phyloP scores from a whole-genome alignment of 1,140 invertebrate genomes.

The Drosophila persimilis region DNA sequence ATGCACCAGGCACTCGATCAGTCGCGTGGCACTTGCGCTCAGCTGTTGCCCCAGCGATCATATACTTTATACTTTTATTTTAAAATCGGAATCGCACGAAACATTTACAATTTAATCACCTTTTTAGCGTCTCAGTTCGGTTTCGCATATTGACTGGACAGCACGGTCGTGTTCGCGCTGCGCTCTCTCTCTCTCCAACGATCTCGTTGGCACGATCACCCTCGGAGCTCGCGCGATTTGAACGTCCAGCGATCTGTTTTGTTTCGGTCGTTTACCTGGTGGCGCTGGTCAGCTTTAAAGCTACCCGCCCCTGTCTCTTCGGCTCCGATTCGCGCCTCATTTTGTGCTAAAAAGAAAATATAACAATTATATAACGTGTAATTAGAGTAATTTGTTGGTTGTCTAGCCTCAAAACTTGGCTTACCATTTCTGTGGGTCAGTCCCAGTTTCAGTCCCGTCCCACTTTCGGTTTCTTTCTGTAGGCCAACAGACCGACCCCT shows the following conservation, averaged over 20 bases:
- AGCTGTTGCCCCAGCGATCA: no score
- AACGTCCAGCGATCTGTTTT: slow-evolving; percentile 20
- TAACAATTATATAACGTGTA: slow-evolving; percentile 73
- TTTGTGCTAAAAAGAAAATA: slow-evolving; percentile 44
- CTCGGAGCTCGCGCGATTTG: slow-evolving; percentile 16
- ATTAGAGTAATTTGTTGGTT: slow-evolving; percentile 59
- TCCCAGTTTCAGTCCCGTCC: slow-evolving; percentile 5
- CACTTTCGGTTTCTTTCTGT: slow-evolving; percentile 57
- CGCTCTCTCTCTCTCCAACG: slow-evolving; percentile 14
- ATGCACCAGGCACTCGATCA: no score
- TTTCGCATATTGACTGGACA: slow-evolving; percentile 67
- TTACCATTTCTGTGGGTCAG: slow-evolving; percentile 50
- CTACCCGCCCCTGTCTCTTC: slow-evolving; percentile 2
- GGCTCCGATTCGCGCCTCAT: slow-evolving; percentile 23
- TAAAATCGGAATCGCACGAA: slow-evolving; percentile 57
- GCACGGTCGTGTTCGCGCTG: slow-evolving; percentile 58
- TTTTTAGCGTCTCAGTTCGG: slow-evolving; percentile 66
- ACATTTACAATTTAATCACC: slow-evolving; percentile 71
- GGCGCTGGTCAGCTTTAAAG: slow-evolving; percentile 39
- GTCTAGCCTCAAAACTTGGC: slow-evolving; percentile 47
- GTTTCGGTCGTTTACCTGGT: slow-evolving; percentile 54
- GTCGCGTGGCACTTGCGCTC: no score
- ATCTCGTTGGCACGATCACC: slow-evolving; percentile 2
- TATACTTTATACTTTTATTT: slow-evolving; percentile 60
- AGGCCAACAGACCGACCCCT: no score